A percentile compares a stretch with the other conserved stretches of the same genome.
Evolutionary conservation across 1,140 invertebrate species (phyloP).

Genomic region (Temnothorax nylanderi): DNA sequence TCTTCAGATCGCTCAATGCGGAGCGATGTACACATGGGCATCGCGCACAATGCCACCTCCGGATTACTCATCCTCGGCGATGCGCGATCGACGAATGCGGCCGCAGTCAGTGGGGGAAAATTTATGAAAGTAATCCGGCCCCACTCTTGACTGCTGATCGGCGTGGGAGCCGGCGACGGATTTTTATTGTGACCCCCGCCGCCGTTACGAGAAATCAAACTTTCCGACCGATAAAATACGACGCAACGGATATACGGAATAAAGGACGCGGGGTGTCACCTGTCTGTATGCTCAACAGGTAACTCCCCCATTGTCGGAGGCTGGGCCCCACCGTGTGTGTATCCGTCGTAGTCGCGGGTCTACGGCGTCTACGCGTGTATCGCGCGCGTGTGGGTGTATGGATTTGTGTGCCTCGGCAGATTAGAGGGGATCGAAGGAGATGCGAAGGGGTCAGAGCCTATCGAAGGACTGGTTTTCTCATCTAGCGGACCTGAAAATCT

Average conservation of each 20-base stretch:
- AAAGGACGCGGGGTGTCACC: constrained; percentile 81
- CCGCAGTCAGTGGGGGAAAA: constrained; percentile 68
- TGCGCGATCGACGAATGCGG: constrained; percentile 66
- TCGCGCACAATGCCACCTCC: constrained; percentile 13
- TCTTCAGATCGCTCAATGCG: constrained; percentile 11
- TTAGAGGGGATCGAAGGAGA: constrained; percentile 39
- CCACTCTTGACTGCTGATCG: constrained; percentile 80
- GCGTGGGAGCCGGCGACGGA: constrained; percentile 81
- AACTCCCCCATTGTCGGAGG: constrained; percentile 76
- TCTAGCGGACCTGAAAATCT: constrained; percentile 75
- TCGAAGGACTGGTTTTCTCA: constrained; percentile 73
- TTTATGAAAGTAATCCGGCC: constrained; percentile 82
- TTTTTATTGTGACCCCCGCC: constrained; percentile 73
- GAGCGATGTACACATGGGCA: background rate
- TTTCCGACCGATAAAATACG: constrained; percentile 80
- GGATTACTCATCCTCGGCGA: constrained; percentile 62
- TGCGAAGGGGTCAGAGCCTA: constrained; percentile 55
- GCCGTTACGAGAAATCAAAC: constrained; percentile 81
- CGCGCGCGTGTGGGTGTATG: constrained; percentile 15
- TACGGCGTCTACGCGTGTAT: constrained; percentile 15
- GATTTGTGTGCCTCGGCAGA: constrained; percentile 58
- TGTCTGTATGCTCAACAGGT: constrained; percentile 84
- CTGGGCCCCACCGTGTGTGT: constrained; percentile 48
- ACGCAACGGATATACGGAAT: constrained; percentile 78
- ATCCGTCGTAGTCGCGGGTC: constrained; percentile 13